A percentile compares a stretch with the other conserved stretches of the same genome.
These are phyloP conservation scores for Actenoides hombroni DNA, from an alignment of 2,113 vertebrate genomes.

Conservation along the genomic window DNA sequence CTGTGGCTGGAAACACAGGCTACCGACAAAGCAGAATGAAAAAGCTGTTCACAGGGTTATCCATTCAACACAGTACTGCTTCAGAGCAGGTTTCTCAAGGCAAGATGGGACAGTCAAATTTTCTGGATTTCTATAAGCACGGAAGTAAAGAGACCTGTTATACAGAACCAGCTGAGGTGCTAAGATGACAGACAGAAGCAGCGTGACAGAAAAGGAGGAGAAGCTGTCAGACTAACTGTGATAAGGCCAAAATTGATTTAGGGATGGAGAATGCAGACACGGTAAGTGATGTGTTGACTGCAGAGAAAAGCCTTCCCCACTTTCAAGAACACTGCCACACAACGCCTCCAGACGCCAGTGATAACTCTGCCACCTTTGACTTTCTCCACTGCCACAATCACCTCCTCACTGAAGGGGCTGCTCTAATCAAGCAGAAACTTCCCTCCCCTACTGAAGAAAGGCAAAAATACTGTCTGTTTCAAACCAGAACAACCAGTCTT, in stretches of 20 bases:
- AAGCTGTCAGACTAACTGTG: constrained; percentile 38
- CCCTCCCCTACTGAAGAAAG: neutral
- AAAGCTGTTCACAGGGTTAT: constrained; percentile 28
- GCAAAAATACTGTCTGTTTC: neutral
- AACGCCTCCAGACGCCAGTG: neutral
- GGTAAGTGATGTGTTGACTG: neutral
- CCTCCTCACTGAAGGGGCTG: neutral
- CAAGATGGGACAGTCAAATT: constrained; percentile 17
- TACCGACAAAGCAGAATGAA: neutral
- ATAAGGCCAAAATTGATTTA: constrained; percentile 28
- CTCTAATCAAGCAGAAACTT: neutral
- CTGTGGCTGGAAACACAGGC: neutral
- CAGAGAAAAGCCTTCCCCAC: neutral
- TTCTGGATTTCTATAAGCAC: constrained; percentile 12
- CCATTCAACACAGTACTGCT: neutral
- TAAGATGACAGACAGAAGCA: constrained; percentile 50
- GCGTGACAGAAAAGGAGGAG: constrained; percentile 42
- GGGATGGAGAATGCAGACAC: neutral
- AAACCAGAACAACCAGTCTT: neutral
- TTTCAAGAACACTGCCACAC: neutral
- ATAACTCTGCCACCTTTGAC: neutral
- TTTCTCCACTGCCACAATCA: neutral
- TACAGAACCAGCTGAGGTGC: constrained; percentile 55
- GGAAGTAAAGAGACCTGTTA: constrained; percentile 53
- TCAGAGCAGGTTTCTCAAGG: neutral